These are phyloP conservation scores for Macrosiphum euphorbiae DNA, from an alignment of 2,888 invertebrate genomes.

Conservation along the genomic window DNA sequence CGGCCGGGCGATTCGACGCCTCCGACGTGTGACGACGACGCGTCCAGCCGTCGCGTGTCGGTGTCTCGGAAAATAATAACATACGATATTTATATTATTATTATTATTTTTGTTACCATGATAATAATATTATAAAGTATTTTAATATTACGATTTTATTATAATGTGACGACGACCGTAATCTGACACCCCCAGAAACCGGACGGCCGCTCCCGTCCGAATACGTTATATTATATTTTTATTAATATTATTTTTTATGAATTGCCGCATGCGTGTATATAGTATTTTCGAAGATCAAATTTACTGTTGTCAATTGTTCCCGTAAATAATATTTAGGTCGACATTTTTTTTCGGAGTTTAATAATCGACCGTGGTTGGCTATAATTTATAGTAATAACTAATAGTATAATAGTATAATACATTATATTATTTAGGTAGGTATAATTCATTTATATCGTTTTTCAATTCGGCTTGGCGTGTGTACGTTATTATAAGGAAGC, in stretches of 20 bases:
- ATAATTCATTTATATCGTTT: neutral
- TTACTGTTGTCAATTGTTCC: neutral
- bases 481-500: constrained; percentile 43
- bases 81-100: neutral
- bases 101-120: neutral
- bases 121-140: neutral
- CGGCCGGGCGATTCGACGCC: constrained; percentile 15
- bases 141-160: neutral
- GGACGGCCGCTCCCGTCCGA: constrained; percentile 7
- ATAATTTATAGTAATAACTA: no score
- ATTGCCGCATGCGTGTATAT: neutral
- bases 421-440: neutral
- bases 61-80: neutral
- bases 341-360: neutral
- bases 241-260: neutral
- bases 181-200: neutral
- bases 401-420: neutral
- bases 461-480: neutral
- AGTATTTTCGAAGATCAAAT: neutral
- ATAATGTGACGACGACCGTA: neutral
- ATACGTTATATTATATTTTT: neutral
- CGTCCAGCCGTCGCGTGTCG: neutral
- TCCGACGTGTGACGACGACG: constrained; percentile 16
- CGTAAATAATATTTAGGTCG: neutral
- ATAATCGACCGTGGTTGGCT: neutral